Evolutionary conservation across 2,113 vertebrate species (phyloP).

Genomic region (Ophiodon elongatus): DNA sequence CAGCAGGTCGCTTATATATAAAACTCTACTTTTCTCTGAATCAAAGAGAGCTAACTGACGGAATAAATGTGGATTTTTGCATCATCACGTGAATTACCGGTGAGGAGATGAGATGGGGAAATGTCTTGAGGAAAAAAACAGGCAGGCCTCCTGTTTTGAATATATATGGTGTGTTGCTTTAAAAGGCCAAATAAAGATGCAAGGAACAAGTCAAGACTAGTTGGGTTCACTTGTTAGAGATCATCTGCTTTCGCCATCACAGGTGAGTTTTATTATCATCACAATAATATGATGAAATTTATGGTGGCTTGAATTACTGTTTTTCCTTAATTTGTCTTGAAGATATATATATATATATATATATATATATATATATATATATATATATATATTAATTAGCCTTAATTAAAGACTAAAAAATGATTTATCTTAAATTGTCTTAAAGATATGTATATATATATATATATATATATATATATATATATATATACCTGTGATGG

Average conservation of each 20-base stretch:
- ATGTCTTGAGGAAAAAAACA: background rate
- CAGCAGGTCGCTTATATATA: background rate
- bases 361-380: too few relatives aligned
- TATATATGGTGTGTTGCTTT: background rate
- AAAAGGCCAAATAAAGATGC: background rate
- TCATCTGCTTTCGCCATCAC: background rate
- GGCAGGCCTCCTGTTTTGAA: slow-evolving; percentile 20
- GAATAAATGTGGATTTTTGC: too few relatives aligned
- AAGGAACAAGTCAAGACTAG: background rate
- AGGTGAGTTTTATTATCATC: background rate
- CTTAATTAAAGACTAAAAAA: too few relatives aligned
- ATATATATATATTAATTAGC: too few relatives aligned
- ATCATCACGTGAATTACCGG: background rate
- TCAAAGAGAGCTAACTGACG: too few relatives aligned
- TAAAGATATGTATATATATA: too few relatives aligned
- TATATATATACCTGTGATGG: too few relatives aligned
- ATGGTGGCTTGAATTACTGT: background rate
- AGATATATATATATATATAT: background rate
- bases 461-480: too few relatives aligned
- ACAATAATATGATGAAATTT: background rate
- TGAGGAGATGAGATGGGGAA: background rate
- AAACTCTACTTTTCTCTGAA: too few relatives aligned
- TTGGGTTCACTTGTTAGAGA: background rate
- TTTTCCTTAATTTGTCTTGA: background rate
- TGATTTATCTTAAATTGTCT: too few relatives aligned